Base-by-base conservation (phyloP, 1,140 invertebrate species). In the Chionoecetes opilio region DNA sequence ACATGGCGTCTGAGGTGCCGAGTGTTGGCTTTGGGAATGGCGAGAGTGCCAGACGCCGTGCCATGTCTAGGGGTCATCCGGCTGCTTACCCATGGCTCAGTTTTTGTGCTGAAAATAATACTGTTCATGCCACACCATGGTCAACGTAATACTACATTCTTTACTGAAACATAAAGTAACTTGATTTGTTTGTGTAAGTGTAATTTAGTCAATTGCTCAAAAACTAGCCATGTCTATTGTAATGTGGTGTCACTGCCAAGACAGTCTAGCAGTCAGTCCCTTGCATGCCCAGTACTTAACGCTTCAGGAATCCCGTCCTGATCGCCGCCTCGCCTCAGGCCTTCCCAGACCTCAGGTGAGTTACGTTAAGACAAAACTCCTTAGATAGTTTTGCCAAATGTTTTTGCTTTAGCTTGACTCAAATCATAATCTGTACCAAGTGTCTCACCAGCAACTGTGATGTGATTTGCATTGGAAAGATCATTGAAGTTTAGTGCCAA, bases 21-120 rank as follows among this genome's bases (percentile, higher is more conserved):
- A 37, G 63, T 89, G n/a, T 89, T 94, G 32, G 63, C 93, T 89
- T 41, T 94, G 35, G 87, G 46, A 90, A 94, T 94, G 37, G 53
- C 53, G 82, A 11, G 29, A 75, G 63, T 53, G 75, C 26, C 75
- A 82, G 82, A 31, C 35, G 37, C 75, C 21, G 87, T 88, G 82
- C 53, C 31, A 94, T 94, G 35, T 93, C 93, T 94, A 90, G 82
- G 87, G 87, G 93, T 90, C 93, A 82, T 38, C 75, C 41, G 89
- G 93, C 93, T 94, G 93, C 32, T 88, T 88, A 94, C 93, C 41
- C 31, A 82, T 87, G 86, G 93, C 93, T 75, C 34, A 90, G 63
- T 94, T 94, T 89, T 94, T 89, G 93, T 38, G 93, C 93, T 94
- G 82, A 37, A 53, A 29, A 38, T 86, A 41, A 86, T 38, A 8